phyloP scores from a whole-genome alignment of 1,140 invertebrate species.

The Apis mellifera region DNA sequence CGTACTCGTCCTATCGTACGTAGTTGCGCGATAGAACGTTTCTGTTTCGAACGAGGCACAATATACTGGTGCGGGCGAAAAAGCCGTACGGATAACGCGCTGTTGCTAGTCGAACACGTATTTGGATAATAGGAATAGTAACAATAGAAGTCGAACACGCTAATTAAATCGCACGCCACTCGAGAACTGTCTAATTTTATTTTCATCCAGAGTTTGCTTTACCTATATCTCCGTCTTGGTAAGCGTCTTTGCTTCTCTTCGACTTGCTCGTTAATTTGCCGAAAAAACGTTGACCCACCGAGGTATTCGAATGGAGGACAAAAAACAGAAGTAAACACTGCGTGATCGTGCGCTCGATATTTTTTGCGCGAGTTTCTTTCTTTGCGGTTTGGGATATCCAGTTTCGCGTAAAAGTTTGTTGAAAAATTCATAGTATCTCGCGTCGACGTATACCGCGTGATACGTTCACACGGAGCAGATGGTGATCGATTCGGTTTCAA shows the following conservation, averaged over 20 bases:
- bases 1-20: not conserved
- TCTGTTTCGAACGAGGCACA: not conserved
- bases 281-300: no score
- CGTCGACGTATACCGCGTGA: no score
- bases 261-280: no score
- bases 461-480: not conserved
- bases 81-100: not conserved
- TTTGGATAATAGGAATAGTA: constrained; percentile 4
- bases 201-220: constrained; percentile 1
- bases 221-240: not conserved
- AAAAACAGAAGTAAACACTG: no score
- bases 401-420: no score
- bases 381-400: no score
- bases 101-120: not conserved
- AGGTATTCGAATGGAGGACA: no score
- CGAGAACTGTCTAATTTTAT: constrained; percentile 20
- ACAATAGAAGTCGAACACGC: not conserved
- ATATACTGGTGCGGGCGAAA: not conserved
- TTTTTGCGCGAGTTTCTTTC: no score
- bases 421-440: no score
- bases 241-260: no score
- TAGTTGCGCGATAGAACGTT: not conserved
- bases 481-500: no score
- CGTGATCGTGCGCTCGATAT: no score
- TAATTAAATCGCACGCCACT: constrained; percentile 11